phyloP scores from a whole-genome alignment of 2,113 vertebrate species.

The Eulemur macaco region DNA sequence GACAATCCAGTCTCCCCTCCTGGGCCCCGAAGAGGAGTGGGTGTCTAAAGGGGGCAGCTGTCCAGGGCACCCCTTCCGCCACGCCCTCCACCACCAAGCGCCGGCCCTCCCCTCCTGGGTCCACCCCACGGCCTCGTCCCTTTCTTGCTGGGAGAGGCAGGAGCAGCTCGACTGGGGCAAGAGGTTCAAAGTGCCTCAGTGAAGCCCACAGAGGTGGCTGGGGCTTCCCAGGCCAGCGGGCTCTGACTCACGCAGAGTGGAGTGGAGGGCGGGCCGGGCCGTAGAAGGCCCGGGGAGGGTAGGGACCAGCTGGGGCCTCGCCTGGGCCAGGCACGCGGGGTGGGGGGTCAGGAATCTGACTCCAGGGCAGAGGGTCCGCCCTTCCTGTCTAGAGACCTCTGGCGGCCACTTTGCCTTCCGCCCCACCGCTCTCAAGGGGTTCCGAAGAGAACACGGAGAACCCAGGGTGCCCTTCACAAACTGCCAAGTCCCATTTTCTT shows the following conservation, averaged over 20 bases:
- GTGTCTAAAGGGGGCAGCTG: background rate
- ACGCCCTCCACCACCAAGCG: background rate
- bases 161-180: background rate
- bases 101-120: no score
- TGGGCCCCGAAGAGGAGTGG: no score
- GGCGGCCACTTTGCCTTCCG: background rate
- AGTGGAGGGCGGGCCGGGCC: background rate
- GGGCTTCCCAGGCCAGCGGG: background rate
- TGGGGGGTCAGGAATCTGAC: no score
- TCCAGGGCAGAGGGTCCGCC: background rate
- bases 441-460: background rate
- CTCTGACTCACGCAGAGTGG: background rate
- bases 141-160: background rate
- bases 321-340: no score
- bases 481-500: background rate
- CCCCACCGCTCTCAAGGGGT: background rate
- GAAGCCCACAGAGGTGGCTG: background rate
- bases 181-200: background rate
- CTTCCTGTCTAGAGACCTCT: background rate
- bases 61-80: no score
- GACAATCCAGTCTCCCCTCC: background rate
- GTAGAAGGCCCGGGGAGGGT: background rate
- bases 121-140: background rate
- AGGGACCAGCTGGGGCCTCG: background rate
- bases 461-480: background rate